Percentiles rank a stretch among this genome's conserved stretches.
Evolutionary conservation across 2,888 invertebrate genomes (phyloP).

Genomic region (Pecten maximus): DNA sequence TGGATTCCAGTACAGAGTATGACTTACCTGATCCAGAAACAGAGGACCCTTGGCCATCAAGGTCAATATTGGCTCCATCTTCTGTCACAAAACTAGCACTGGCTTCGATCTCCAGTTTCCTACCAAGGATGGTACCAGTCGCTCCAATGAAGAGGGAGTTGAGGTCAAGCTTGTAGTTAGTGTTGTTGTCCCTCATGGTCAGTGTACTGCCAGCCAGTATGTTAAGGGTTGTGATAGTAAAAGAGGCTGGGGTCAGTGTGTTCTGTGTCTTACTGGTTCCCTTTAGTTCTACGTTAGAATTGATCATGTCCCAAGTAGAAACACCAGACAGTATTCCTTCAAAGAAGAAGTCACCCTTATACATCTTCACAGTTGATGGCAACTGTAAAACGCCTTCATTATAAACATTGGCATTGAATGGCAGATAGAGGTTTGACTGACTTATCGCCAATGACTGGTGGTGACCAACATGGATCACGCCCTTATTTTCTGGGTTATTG

Average conservation of each 20-base stretch:
- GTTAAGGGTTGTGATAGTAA: slow-evolving; percentile 52
- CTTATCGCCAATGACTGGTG: slow-evolving; percentile 62
- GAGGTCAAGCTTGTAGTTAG: slow-evolving; percentile 36
- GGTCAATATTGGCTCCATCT: slow-evolving; percentile 61
- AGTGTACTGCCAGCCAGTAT: slow-evolving; percentile 55
- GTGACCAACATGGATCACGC: slow-evolving; percentile 68
- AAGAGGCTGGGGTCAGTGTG: slow-evolving; percentile 40
- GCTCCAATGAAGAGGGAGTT: slow-evolving; percentile 37
- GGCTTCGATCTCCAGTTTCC: slow-evolving; percentile 56
- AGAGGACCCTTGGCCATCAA: slow-evolving; percentile 52
- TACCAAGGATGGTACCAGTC: not conserved
- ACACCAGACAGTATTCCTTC: slow-evolving; percentile 66
- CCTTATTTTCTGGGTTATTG: slow-evolving; percentile 55
- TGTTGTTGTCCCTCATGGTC: slow-evolving; percentile 50
- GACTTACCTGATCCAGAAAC: slow-evolving; percentile 61
- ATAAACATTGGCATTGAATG: slow-evolving; percentile 63
- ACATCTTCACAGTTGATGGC: slow-evolving; percentile 61
- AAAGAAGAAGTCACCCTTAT: slow-evolving; percentile 59
- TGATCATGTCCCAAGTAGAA: slow-evolving; percentile 59
- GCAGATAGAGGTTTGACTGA: slow-evolving; percentile 61
- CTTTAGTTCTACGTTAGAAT: slow-evolving; percentile 54
- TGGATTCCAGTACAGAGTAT: not conserved
- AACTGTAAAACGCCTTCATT: slow-evolving; percentile 57
- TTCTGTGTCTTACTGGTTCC: slow-evolving; percentile 57
- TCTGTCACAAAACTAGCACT: slow-evolving; percentile 55